Evolutionary conservation across 2,113 vertebrate genomes (phyloP).

Genomic region (Terrapene triunguis): DNA sequence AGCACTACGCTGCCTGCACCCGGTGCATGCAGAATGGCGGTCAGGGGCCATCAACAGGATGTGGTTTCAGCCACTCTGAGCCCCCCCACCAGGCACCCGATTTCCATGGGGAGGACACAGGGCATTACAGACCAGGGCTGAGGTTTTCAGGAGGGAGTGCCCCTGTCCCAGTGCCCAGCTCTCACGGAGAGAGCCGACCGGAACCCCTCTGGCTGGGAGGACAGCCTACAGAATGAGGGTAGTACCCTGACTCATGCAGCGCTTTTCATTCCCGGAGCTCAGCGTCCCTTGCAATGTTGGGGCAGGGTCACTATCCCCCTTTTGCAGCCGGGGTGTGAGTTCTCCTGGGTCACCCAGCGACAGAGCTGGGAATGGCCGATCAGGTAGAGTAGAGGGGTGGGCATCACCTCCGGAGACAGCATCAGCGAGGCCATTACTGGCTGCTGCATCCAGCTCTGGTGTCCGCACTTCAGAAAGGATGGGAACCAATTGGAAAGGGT

Average conservation of each 20-base stretch:
- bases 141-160: too few relatives aligned
- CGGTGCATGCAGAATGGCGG: too few relatives aligned
- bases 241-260: too few relatives aligned
- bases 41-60: not conserved
- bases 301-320: not conserved
- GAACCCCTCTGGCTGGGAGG: too few relatives aligned
- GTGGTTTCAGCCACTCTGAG: not conserved
- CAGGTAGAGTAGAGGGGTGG: not conserved
- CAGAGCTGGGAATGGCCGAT: not conserved
- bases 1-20: not conserved
- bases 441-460: not conserved
- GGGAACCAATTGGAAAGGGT: not conserved
- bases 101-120: not conserved
- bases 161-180: too few relatives aligned
- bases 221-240: too few relatives aligned
- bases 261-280: not conserved
- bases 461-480: not conserved
- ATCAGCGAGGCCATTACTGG: not conserved
- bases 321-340: not conserved
- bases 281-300: not conserved
- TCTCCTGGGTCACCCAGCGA: not conserved
- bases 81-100: too few relatives aligned
- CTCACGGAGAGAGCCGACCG: too few relatives aligned
- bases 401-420: not conserved
- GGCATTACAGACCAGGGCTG: too few relatives aligned